A percentile compares a stretch with the other conserved stretches of the same genome.
phyloP scores from a whole-genome alignment of 2,113 vertebrate species.

The Apteryx owenii region DNA sequence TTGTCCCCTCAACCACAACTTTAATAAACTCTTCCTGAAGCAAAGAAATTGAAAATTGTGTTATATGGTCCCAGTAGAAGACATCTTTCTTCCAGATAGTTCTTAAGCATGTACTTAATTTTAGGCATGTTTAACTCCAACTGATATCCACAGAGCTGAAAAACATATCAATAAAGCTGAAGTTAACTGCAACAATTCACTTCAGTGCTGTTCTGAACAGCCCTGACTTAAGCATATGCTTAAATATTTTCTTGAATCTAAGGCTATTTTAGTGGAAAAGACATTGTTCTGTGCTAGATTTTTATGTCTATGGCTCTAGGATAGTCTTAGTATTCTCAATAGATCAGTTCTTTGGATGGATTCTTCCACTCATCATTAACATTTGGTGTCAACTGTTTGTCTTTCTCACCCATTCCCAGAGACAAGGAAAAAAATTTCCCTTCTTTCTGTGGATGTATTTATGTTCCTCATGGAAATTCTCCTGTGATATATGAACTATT shows the following conservation, averaged over 20 bases:
- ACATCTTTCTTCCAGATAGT: not conserved
- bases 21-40: not conserved
- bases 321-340: conserved; percentile 44
- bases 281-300: not conserved
- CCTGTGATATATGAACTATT: conserved; percentile 64
- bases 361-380: conserved; percentile 61
- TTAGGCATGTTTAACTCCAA: not conserved
- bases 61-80: not conserved
- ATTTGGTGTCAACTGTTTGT: conserved; percentile 64
- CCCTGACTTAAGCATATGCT: not conserved
- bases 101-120: not conserved
- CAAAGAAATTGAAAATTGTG: not conserved
- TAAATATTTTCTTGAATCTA: conserved; percentile 47
- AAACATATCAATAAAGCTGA: not conserved
- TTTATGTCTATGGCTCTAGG: conserved; percentile 57
- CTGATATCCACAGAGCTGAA: not conserved
- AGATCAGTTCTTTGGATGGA: conserved; percentile 32
- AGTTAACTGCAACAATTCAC: not conserved
- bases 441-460: conserved; percentile 59
- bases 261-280: conserved; percentile 57
- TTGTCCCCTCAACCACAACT: not conserved
- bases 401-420: conserved; percentile 66
- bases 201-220: not conserved
- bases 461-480: conserved; percentile 65
- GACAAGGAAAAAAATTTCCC: conserved; percentile 58